Percentiles rank a stretch among this genome's conserved stretches.
Conservation (phyloP, 2,113 vertebrate species). For the Scartelaos histophorus region DNA sequence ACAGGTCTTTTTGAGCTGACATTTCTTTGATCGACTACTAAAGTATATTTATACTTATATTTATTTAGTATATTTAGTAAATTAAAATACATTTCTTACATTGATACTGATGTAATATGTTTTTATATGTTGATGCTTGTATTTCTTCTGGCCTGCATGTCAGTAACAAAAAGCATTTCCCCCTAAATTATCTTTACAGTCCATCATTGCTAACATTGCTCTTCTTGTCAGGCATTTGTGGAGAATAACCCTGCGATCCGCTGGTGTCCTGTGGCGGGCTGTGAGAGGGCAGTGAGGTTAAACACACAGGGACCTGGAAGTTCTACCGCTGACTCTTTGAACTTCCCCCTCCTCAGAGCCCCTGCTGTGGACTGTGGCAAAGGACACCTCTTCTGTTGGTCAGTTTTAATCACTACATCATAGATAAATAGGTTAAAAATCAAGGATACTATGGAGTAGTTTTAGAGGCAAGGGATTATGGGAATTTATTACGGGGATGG, state of each 20-base stretch:
- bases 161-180: background rate
- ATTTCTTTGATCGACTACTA: no score
- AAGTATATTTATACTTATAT: no score
- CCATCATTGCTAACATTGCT: background rate
- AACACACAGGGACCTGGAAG: slow-evolving; percentile 85
- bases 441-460: background rate
- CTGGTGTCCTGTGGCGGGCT: slow-evolving; percentile 94
- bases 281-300: slow-evolving; percentile 93
- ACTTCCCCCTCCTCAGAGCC: slow-evolving; percentile 89
- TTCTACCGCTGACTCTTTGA: slow-evolving; percentile 84
- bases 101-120: background rate
- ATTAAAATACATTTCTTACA: background rate
- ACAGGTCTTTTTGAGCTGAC: no score
- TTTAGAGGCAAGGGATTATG: no score
- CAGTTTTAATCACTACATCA: slow-evolving; percentile 56
- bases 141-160: background rate
- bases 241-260: slow-evolving; percentile 98
- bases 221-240: slow-evolving; percentile 88
- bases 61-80: no score
- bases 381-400: slow-evolving; percentile 99
- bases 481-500: background rate
- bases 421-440: background rate
- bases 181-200: background rate
- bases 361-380: slow-evolving; percentile 98
- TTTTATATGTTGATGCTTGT: background rate